phyloP scores from a whole-genome alignment of 2,797 vertebrate species.

The Luscinia megarhynchos region DNA sequence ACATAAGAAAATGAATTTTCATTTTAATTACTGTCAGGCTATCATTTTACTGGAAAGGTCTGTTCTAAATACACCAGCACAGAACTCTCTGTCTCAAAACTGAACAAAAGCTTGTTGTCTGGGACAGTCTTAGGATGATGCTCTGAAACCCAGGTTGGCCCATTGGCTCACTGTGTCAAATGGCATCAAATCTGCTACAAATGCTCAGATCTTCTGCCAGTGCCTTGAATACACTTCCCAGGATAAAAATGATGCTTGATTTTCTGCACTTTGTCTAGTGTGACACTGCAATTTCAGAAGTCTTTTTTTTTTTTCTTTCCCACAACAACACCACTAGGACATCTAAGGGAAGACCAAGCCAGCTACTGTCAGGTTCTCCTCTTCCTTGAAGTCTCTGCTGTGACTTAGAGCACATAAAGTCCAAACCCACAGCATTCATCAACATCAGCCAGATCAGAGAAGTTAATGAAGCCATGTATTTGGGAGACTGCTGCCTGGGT shows the following conservation, averaged over 20 bases:
- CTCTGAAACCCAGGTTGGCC: not conserved
- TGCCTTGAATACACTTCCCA: not conserved
- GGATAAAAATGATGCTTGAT: not conserved
- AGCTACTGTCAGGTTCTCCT: not conserved
- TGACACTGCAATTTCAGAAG: not conserved
- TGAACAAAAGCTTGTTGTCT: not conserved
- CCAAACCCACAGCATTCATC: not conserved
- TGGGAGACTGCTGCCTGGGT: not conserved
- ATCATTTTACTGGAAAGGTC: not conserved
- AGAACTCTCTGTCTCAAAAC: not conserved
- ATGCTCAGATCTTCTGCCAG: not conserved
- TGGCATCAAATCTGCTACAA: not conserved
- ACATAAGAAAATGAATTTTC: not conserved
- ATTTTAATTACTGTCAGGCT: not conserved
- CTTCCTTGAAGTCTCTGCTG: not conserved
- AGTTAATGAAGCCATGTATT: not conserved
- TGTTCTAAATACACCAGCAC: not conserved
- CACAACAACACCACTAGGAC: not conserved
- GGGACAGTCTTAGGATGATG: not conserved
- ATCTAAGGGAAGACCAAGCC: not conserved
- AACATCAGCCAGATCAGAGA: not conserved
- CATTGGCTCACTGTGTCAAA: not conserved
- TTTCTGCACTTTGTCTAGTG: not conserved
- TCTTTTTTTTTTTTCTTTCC: not conserved
- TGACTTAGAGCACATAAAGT: not conserved